Conservation (phyloP, 2,797 vertebrate genomes). For the Rousettus madagascariensis region DNA sequence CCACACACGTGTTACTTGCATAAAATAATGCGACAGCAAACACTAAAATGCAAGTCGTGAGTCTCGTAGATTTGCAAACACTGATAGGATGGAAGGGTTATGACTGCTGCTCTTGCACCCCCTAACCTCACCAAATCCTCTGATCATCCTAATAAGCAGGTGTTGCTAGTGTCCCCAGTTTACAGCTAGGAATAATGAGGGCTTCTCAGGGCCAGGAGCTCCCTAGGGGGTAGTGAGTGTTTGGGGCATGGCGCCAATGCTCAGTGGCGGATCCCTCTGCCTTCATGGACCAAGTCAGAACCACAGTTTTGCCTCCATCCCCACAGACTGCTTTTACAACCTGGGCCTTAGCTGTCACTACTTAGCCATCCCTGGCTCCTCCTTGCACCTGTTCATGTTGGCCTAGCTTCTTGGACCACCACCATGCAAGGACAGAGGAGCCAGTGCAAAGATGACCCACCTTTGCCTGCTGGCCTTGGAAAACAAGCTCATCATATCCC, state of each 20-base stretch:
- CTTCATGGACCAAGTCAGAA: not conserved
- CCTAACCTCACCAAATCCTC: not conserved
- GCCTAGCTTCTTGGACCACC: not conserved
- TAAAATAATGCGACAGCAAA: not conserved
- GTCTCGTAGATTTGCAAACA: not conserved
- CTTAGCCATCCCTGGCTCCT: not conserved
- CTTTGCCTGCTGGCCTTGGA: not conserved
- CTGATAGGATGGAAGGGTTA: not conserved
- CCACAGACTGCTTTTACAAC: not conserved
- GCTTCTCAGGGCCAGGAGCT: not conserved
- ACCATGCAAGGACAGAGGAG: not conserved
- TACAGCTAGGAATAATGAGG: not conserved
- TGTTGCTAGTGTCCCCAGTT: not conserved
- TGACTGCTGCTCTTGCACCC: not conserved
- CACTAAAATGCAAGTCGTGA: not conserved
- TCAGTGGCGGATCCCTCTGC: not conserved
- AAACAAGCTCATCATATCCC: not conserved
- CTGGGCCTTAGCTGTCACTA: not conserved
- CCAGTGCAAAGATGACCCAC: not conserved
- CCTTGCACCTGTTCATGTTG: accelerated
- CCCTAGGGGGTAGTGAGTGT: not conserved
- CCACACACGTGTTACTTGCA: not conserved
- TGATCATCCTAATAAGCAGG: not conserved
- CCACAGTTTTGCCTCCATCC: not conserved
- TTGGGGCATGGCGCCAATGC: not conserved